A percentile compares a stretch with the other conserved stretches of the same genome.
These are phyloP conservation scores for Fragum sueziense DNA, from an alignment of 2,888 invertebrate genomes.

Conservation along the genomic window DNA sequence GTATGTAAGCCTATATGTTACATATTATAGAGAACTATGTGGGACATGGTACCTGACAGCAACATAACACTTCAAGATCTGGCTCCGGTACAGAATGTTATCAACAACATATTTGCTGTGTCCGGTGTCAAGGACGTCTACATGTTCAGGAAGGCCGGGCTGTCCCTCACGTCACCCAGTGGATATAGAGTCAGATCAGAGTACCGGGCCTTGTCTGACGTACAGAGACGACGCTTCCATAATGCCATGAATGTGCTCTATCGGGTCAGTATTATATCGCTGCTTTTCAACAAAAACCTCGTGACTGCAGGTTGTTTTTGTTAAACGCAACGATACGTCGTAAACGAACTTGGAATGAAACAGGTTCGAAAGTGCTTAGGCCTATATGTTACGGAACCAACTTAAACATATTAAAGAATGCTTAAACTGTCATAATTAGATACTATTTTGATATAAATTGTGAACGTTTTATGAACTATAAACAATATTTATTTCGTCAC, in stretches of 20 bases:
- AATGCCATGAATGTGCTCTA: conserved; percentile 47
- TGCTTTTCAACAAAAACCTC: no score
- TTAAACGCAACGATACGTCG: no score
- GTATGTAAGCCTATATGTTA: no score
- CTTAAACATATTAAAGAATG: no score
- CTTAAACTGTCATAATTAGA: no score
- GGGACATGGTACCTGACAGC: conserved; percentile 44
- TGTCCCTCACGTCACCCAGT: conserved; percentile 25
- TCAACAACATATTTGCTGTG: conserved; percentile 7
- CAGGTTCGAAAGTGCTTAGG: no score
- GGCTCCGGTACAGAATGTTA: conserved; percentile 20
- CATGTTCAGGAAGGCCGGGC: background rate
- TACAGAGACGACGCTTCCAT: conserved; percentile 44
- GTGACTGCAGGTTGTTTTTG: no score
- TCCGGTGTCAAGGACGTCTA: background rate
- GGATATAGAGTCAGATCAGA: conserved; percentile 45
- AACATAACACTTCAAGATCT: conserved; percentile 39
- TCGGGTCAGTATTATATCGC: conserved; percentile 34
- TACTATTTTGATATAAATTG: no score
- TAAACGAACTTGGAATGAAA: no score
- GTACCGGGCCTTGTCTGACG: conserved; percentile 36
- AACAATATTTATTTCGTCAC: no score
- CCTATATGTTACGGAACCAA: no score
- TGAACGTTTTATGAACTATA: no score
- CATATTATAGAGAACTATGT: conserved; percentile 37